Evolutionary conservation across 2,888 invertebrate genomes (phyloP).

Genomic region (Drosophila siamana): DNA sequence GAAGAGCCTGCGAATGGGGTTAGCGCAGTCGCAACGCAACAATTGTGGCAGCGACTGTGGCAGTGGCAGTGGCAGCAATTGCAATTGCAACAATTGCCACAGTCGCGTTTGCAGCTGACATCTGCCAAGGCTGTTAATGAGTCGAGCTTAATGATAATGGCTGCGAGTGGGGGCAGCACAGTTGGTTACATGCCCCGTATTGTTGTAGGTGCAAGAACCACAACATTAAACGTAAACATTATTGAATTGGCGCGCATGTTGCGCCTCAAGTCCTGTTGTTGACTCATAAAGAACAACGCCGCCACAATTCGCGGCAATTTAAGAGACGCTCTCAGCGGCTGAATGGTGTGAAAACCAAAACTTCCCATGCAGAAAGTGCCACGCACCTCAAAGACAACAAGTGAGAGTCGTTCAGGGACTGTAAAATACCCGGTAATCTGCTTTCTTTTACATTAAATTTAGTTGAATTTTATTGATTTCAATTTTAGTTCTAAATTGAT

Average conservation of each 20-base stretch:
- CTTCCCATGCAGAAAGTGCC: slow-evolving; percentile 35
- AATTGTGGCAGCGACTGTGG: too few species aligned
- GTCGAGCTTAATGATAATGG: slow-evolving; percentile 39
- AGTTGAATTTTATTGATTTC: too few species aligned
- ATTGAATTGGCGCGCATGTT: slow-evolving; percentile 7
- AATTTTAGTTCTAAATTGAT: too few species aligned
- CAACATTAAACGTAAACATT: slow-evolving; percentile 6
- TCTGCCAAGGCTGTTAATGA: slow-evolving; percentile 33
- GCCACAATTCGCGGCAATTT: not conserved
- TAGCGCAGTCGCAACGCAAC: slow-evolving; percentile 33
- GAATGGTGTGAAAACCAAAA: slow-evolving; percentile 29
- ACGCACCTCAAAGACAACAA: slow-evolving; percentile 13
- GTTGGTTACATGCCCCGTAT: slow-evolving; percentile 4
- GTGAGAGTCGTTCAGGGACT: not conserved
- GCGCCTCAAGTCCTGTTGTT: slow-evolving; percentile 1
- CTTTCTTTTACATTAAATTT: too few species aligned
- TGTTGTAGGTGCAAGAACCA: slow-evolving; percentile 1
- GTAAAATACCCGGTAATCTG: not conserved
- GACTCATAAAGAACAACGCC: not conserved
- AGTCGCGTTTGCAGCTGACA: not conserved
- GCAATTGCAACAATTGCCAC: not conserved
- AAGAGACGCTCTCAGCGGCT: slow-evolving; percentile 11
- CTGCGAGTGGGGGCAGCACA: slow-evolving; percentile 16
- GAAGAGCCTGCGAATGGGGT: slow-evolving; percentile 67
- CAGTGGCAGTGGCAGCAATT: slow-evolving; percentile 10